Percentiles rank a stretch among this genome's conserved stretches.
These are phyloP conservation scores for Pantherophis vulpinus DNA, from an alignment of 2,797 vertebrate species.

Conservation along the genomic window DNA sequence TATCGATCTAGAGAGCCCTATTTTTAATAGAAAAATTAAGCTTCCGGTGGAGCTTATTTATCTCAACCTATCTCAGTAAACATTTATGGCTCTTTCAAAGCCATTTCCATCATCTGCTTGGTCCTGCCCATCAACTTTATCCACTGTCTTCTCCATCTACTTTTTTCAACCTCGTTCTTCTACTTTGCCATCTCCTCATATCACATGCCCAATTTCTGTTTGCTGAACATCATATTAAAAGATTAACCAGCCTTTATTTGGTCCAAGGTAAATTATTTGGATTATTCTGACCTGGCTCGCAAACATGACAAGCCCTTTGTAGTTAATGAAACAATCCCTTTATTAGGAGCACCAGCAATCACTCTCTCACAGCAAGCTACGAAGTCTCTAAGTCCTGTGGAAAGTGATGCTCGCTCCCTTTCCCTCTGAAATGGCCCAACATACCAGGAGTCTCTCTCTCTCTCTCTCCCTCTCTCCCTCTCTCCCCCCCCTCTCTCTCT, in stretches of 20 bases:
- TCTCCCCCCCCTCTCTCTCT: too few relatives aligned
- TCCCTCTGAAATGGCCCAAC: too few relatives aligned
- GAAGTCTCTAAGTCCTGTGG: too few relatives aligned
- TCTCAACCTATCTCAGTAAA: background rate
- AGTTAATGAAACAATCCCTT: too few relatives aligned
- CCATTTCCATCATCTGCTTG: background rate
- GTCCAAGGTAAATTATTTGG: background rate
- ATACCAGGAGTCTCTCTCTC: too few relatives aligned
- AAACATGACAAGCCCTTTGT: too few relatives aligned
- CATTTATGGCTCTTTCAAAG: background rate
- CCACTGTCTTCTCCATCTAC: background rate
- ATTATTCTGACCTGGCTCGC: too few relatives aligned
- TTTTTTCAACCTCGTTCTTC: background rate
- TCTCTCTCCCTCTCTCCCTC: too few relatives aligned
- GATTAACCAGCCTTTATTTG: background rate
- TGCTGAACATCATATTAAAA: background rate
- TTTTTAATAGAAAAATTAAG: background rate
- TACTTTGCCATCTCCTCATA: background rate
- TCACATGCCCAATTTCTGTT: background rate
- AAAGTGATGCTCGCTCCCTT: too few relatives aligned
- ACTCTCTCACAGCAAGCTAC: too few relatives aligned
- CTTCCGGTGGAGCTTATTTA: background rate
- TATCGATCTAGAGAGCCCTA: background rate
- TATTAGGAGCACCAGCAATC: too few relatives aligned
- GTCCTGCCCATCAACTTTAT: background rate